phyloP scores from a whole-genome alignment of 30 jellyfish, hydroid and myxozoan genomes.

The Aurelia sp. region DNA sequence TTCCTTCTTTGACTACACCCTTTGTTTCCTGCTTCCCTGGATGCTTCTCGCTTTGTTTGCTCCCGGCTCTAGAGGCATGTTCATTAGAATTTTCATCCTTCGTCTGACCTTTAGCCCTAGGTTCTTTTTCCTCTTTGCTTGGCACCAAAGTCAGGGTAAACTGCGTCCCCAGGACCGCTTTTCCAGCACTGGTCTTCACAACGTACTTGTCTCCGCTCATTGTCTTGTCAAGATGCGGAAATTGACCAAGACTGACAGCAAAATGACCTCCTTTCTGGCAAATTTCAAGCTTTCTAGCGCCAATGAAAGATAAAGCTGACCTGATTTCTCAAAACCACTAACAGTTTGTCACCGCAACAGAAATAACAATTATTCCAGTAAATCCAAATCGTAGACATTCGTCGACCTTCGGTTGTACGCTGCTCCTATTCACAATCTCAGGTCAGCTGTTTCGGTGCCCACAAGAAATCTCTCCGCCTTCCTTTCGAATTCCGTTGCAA shows the following conservation, averaged over 20 bases:
- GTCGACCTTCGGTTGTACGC: no score
- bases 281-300: no score
- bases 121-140: background rate
- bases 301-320: no score
- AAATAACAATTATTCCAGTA: no score
- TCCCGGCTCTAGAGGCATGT: background rate
- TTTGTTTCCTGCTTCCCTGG: background rate
- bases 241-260: conserved; percentile 7
- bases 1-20: background rate
- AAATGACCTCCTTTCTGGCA: no score
- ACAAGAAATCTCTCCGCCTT: no score
- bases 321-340: no score
- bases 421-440: no score
- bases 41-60: background rate
- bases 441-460: no score
- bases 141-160: conserved; percentile 57
- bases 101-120: background rate
- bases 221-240: conserved; percentile 19
- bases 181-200: conserved; percentile 20
- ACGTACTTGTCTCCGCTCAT: conserved; percentile 43
- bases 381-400: no score
- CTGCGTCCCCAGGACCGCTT: conserved; percentile 37
- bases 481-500: no score
- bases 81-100: background rate
- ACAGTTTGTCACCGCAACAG: no score